Conservation (phyloP, 2,113 vertebrate genomes). For the Lathamus discolor region DNA sequence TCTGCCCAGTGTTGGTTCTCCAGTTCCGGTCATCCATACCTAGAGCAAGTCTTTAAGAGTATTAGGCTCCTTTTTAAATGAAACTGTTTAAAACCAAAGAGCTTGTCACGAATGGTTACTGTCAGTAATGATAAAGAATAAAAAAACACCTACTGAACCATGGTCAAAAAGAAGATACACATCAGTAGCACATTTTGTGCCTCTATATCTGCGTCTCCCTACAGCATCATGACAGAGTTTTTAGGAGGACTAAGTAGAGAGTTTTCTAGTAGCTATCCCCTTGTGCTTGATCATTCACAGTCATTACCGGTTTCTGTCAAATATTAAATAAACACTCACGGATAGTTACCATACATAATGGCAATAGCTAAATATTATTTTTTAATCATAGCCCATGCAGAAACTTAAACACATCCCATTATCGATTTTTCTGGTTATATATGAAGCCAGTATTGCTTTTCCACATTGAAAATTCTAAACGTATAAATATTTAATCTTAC, state of each 20-base stretch:
- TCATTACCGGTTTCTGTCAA: not conserved
- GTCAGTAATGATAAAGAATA: not conserved
- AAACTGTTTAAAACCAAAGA: not conserved
- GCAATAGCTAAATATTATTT: not conserved
- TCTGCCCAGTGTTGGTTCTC: not conserved
- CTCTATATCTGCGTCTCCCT: not conserved
- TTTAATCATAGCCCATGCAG: not conserved
- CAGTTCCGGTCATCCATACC: not conserved
- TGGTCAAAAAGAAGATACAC: not conserved
- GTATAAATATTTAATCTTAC: conserved; percentile 47
- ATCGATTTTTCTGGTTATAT: not conserved
- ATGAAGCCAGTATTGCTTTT: not conserved
- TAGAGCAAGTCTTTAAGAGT: not conserved
- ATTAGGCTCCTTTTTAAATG: not conserved
- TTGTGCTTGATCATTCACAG: not conserved
- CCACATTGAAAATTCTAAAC: conserved; percentile 14
- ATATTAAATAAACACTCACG: not conserved
- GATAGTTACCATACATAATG: not conserved
- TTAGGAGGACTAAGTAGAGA: not conserved
- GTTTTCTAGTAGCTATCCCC: not conserved
- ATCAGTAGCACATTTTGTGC: not conserved
- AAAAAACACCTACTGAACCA: not conserved
- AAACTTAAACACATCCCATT: not conserved
- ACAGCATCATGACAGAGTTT: not conserved
- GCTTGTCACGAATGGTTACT: not conserved